Percentiles rank a stretch among this genome's conserved stretches.
Evolutionary conservation across 2,113 vertebrate genomes (phyloP).

Genomic region (Cochlearius cochlearius): DNA sequence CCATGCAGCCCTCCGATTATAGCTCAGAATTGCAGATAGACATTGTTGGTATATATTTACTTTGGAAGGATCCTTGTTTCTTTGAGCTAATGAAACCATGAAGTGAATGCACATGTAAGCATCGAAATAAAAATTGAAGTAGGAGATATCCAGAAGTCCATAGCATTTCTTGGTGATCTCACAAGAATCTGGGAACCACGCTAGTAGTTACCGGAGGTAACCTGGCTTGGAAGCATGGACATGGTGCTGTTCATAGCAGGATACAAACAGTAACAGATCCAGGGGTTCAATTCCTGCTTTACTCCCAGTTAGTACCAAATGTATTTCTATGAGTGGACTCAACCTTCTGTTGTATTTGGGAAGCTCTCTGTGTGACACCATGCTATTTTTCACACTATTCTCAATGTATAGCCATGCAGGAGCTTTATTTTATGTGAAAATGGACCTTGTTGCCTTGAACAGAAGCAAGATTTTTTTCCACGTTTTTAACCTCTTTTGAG

Average conservation of each 20-base stretch:
- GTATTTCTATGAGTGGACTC: background rate
- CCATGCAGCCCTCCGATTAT: fast-evolving
- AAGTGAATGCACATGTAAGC: background rate
- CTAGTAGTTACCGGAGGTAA: too few relatives aligned
- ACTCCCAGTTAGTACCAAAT: background rate
- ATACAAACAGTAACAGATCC: background rate
- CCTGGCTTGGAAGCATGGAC: fast-evolving
- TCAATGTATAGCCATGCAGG: background rate
- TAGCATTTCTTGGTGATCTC: background rate
- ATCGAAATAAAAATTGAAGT: fast-evolving
- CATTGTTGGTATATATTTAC: fast-evolving
- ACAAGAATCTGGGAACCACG: fast-evolving
- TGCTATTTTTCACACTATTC: background rate
- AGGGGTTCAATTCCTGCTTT: background rate
- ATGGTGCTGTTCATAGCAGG: background rate
- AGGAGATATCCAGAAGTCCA: background rate
- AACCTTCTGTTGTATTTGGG: fast-evolving
- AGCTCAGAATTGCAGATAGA: fast-evolving
- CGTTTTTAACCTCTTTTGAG: background rate
- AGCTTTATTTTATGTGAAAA: background rate
- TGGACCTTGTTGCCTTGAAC: background rate
- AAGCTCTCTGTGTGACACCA: background rate
- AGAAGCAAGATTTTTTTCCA: background rate
- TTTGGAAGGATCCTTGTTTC: background rate
- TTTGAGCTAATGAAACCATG: background rate